Conservation (phyloP, 92 coral and sea anemone species). For the Siderastrea siderea region DNA sequence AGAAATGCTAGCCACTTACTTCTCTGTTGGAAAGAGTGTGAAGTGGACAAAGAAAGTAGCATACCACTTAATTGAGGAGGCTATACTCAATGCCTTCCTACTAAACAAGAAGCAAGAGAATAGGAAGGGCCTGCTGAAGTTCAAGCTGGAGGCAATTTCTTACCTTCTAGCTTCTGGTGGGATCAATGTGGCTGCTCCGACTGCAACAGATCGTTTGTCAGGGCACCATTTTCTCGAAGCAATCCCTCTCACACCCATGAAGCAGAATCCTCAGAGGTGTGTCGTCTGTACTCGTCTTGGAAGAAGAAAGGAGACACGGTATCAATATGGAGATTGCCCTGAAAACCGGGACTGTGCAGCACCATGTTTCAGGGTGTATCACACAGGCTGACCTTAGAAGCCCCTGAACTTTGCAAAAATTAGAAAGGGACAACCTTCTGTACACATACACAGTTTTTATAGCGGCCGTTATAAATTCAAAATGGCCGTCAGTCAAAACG, state of each 20-base stretch:
- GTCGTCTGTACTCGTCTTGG: constrained; percentile 10
- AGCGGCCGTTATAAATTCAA: constrained; percentile 15
- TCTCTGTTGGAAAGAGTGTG: too few relatives aligned
- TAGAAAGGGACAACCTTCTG: neutral
- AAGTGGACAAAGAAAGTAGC: too few relatives aligned
- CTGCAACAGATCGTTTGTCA: constrained; percentile 17
- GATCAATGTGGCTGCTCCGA: neutral
- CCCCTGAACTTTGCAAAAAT: constrained; percentile 3
- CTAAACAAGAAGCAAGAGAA: too few relatives aligned
- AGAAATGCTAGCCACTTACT: too few relatives aligned
- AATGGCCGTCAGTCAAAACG: constrained; percentile 6
- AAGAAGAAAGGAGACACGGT: constrained; percentile 34
- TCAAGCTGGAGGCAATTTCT: constrained; percentile 9
- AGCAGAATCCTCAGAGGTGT: constrained; percentile 46
- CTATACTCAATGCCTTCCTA: too few relatives aligned
- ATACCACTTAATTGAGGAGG: too few relatives aligned
- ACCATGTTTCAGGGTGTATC: constrained; percentile 35
- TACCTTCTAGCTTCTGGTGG: constrained; percentile 13
- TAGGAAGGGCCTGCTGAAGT: neutral
- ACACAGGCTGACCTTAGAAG: constrained; percentile 22
- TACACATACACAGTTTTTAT: neutral
- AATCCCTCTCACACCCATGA: constrained; percentile 35
- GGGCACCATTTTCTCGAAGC: constrained; percentile 7
- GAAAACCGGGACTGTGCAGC: constrained; percentile 8
- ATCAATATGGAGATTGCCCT: constrained; percentile 41